Evolutionary conservation across 1,140 invertebrate species (phyloP).

Genomic region (Atta cephalotes): DNA sequence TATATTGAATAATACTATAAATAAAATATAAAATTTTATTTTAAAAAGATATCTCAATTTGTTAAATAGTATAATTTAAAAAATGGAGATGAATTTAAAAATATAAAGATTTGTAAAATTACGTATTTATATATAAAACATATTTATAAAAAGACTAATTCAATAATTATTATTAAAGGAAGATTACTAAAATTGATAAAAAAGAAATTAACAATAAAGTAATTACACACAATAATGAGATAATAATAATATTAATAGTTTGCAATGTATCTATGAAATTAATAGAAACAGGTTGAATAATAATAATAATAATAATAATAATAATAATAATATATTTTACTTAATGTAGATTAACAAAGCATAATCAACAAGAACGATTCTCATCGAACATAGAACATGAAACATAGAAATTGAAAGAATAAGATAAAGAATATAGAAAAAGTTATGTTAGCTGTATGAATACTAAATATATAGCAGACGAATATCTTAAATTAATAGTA

Average conservation of each 20-base stretch:
- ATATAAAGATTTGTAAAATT: background rate
- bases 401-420: background rate
- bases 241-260: background rate
- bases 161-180: background rate
- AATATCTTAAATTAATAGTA: background rate
- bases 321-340: background rate
- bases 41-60: background rate
- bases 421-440: background rate
- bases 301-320: background rate
- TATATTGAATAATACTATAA: background rate
- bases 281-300: background rate
- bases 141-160: background rate
- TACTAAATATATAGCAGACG: background rate
- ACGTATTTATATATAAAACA: background rate
- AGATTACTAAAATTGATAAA: background rate
- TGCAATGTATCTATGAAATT: background rate
- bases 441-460: background rate
- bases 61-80: background rate
- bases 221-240: background rate
- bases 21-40: conserved; percentile 5
- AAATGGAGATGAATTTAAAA: background rate
- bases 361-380: background rate
- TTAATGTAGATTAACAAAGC: background rate
- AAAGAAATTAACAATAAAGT: background rate
- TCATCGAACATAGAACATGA: too few species aligned